A percentile compares a stretch with the other conserved stretches of the same genome.
Evolutionary conservation across 2,888 invertebrate genomes (phyloP).

Genomic region (Acanthococcus lagerstroemiae): DNA sequence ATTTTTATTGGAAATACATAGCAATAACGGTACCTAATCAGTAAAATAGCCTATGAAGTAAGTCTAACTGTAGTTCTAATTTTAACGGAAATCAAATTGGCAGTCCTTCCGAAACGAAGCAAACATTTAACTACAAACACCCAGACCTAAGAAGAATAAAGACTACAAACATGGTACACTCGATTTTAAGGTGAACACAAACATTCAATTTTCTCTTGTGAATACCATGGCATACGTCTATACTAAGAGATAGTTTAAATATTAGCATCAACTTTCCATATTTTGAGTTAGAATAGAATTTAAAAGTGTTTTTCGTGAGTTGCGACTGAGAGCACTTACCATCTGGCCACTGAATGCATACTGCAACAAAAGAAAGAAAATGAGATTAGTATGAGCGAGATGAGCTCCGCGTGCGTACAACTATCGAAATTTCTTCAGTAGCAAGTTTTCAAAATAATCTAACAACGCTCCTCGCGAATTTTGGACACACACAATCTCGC

Average conservation of each 20-base stretch:
- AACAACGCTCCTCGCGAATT: too few relatives aligned
- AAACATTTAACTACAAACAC: constrained; percentile 8
- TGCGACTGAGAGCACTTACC: constrained; percentile 30
- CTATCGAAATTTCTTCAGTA: too few relatives aligned
- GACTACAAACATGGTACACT: not conserved
- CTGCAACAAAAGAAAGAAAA: constrained; percentile 48
- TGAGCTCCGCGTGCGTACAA: too few relatives aligned
- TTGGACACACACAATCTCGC: too few relatives aligned
- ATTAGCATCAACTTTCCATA: not conserved
- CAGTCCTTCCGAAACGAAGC: not conserved
- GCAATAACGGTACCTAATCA: too few relatives aligned
- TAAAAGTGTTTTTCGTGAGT: not conserved
- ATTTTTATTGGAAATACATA: too few relatives aligned
- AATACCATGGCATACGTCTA: not conserved
- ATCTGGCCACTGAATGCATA: constrained; percentile 78
- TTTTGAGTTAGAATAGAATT: not conserved
- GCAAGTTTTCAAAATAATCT: too few relatives aligned
- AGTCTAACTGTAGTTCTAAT: too few relatives aligned
- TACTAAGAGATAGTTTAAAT: not conserved
- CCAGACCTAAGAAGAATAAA: constrained; percentile 4
- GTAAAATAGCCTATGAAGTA: too few relatives aligned
- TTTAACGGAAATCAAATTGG: not conserved
- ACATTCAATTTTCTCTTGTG: too few relatives aligned
- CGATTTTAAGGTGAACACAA: too few relatives aligned
- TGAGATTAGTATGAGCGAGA: not conserved